These are phyloP conservation scores for Drosophila grimshawi DNA, from an alignment of 1,140 invertebrate genomes.

Conservation along the genomic window DNA sequence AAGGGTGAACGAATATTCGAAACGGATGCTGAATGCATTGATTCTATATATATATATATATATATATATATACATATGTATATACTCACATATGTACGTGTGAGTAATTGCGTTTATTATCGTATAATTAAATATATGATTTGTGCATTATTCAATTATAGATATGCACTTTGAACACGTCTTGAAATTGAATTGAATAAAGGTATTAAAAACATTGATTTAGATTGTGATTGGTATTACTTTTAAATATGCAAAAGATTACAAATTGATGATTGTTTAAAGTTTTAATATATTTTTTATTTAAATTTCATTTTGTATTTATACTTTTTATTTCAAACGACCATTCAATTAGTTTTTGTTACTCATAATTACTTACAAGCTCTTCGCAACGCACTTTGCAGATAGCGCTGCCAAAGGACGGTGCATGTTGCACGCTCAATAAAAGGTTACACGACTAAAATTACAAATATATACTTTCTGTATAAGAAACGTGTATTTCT, in stretches of 20 bases:
- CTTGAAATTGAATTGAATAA: conserved; percentile 74
- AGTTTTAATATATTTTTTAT: neutral
- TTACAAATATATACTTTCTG: no score
- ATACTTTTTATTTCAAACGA: no score
- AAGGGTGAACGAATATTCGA: neutral
- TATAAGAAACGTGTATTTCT: no score
- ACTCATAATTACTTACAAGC: no score
- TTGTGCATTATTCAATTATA: conserved; percentile 69
- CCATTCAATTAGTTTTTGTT: no score
- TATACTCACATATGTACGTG: conserved; percentile 1
- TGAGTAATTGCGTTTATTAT: conserved; percentile 67
- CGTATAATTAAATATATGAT: conserved; percentile 66
- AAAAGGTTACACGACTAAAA: no score
- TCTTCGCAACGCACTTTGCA: no score
- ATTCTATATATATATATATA: neutral
- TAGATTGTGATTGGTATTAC: neutral
- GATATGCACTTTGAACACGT: conserved; percentile 72
- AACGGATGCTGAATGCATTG: neutral
- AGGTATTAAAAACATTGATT: conserved; percentile 56
- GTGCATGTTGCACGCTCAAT: no score
- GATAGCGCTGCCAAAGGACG: no score
- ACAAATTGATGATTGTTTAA: neutral
- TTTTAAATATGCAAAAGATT: neutral
- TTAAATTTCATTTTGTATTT: neutral
- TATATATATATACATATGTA: conserved; percentile 13